Evolutionary conservation across 1,140 invertebrate genomes (phyloP).

Genomic region (Drosophila triauraria): DNA sequence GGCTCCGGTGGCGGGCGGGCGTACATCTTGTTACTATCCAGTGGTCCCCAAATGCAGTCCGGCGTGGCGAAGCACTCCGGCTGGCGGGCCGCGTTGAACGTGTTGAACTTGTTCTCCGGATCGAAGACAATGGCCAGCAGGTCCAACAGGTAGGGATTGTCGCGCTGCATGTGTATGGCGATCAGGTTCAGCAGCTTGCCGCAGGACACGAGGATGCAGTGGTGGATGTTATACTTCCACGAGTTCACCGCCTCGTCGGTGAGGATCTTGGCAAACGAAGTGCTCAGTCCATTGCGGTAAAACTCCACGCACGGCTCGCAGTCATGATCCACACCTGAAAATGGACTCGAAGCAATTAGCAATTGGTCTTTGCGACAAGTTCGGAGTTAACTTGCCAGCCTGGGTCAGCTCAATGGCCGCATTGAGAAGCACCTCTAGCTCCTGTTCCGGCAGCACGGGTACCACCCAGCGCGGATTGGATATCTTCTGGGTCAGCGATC

Average conservation of each 20-base stretch:
- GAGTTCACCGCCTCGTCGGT: conserved; percentile 99
- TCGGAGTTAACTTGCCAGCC: conserved; percentile 87
- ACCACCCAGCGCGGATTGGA: conserved; percentile 97
- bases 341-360: conserved; percentile 3
- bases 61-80: conserved; percentile 90
- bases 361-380: background rate
- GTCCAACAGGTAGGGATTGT: conserved; percentile 97
- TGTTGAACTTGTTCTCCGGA: conserved; percentile 97
- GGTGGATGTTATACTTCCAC: conserved; percentile 99
- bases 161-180: conserved; percentile 95
- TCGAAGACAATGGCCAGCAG: conserved; percentile 97
- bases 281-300: conserved; percentile 96
- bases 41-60: conserved; percentile 84
- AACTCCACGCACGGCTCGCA: conserved; percentile 97
- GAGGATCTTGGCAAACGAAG: conserved; percentile 98
- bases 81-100: conserved; percentile 93
- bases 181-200: conserved; percentile 96
- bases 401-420: conserved; percentile 94
- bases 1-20: conserved; percentile 92
- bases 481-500: conserved; percentile 97
- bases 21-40: conserved; percentile 87
- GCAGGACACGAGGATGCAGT: conserved; percentile 97
- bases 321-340: conserved; percentile 93
- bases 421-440: conserved; percentile 95
- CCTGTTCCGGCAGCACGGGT: conserved; percentile 97